Evolutionary conservation across 2,888 invertebrate species (phyloP), one percentile per base, ranked within the genome.

Genomic region (Rhimphoctona megacephalus): DNA sequence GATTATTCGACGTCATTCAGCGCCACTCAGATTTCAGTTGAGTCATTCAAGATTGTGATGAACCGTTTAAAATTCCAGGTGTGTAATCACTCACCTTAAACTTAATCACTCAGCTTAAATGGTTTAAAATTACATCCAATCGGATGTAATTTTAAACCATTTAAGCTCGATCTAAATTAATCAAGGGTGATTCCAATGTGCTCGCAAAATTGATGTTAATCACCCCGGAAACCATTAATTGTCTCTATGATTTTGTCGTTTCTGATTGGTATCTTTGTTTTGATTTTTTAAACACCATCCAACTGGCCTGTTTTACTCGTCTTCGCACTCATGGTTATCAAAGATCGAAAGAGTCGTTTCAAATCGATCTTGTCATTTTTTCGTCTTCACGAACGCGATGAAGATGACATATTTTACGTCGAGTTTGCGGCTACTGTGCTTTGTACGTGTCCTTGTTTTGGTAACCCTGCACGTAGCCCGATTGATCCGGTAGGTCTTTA

Each of bases 401-500:
- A 69, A 61, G 49, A 61, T 61, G 69, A 85, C 57, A 36, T 49
- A 25, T 54, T 25, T 64, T 52, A 52, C 49, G 39, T n/a, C 22
- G 61, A 43, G 0, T 83, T 36, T 43, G 30, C 49, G 70, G 70
- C 81, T 89, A 87, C 57, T 88, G 89, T 36, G 89, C 87, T 69
- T 96, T 96, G 93, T 97, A 97, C 0, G 97, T 96, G 92, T 97
- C 96, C 94, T 97, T 98, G 93, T 98, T 97, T 92, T 97, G 97
- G 93, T 98, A 98, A 25, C 98, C 98, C 61, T 96, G 95, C 81
- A 98, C 98, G 93, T 98, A 98, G 73, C 98, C 98, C 2, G 96
- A 96, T 33, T 95, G 95, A 90, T 97, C 97, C 30, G 96, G 95
- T 19, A 96, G 77, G 92, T 98, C 97, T 93, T 97, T 97, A 78